Percentiles rank a stretch among this genome's conserved stretches.
These are phyloP conservation scores for Steinernema hermaphroditum DNA, from an alignment of 2,888 invertebrate species.

Conservation along the genomic window DNA sequence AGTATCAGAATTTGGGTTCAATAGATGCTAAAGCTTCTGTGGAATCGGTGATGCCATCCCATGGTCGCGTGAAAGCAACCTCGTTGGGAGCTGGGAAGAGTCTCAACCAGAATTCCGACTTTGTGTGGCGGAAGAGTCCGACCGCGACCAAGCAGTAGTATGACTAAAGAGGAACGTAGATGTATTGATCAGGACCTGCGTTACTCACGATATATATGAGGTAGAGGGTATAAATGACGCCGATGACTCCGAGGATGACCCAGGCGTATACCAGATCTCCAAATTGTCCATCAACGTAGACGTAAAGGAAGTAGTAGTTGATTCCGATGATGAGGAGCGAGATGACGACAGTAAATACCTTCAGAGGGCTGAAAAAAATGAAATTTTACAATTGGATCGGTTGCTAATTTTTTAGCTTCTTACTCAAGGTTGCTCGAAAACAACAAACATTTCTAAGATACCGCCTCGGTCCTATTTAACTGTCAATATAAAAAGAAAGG, in stretches of 20 bases:
- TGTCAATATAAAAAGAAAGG: neutral
- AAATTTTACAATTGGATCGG: neutral
- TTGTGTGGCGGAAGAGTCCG: too few species aligned
- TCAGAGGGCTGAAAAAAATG: constrained; percentile 65
- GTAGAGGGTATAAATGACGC: neutral
- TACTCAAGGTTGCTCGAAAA: neutral
- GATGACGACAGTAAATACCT: constrained; percentile 46
- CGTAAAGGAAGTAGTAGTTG: constrained; percentile 78
- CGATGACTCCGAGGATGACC: constrained; percentile 42
- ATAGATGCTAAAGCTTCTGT: too few species aligned
- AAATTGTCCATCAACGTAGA: constrained; percentile 69
- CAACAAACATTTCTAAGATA: neutral
- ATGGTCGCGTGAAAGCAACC: too few species aligned
- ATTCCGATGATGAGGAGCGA: constrained; percentile 75
- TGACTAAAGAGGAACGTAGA: too few species aligned
- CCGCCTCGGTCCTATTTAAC: neutral
- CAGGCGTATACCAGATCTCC: constrained; percentile 66
- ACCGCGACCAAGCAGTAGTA: too few species aligned
- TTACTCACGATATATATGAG: too few species aligned
- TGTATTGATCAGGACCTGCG: too few species aligned
- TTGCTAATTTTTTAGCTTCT: neutral
- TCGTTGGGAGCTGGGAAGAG: too few species aligned
- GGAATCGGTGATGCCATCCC: too few species aligned
- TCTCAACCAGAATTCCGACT: too few species aligned
- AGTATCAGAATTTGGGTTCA: too few species aligned